Conservation (phyloP, 2,888 invertebrate genomes). For the Microctonus hyperodae region DNA sequence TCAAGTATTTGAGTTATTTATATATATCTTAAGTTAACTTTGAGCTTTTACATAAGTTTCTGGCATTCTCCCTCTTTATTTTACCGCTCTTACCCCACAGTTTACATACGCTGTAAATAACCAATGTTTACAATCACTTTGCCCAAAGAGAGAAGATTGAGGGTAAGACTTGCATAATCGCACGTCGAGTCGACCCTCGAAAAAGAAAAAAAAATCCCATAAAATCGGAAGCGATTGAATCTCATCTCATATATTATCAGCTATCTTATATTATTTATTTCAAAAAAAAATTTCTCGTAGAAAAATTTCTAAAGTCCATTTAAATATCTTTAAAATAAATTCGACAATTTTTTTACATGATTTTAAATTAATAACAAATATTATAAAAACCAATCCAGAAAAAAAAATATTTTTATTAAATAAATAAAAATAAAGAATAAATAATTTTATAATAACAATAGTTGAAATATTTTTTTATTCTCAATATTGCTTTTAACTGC, state of each 20-base stretch:
- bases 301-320: background rate
- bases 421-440: background rate
- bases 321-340: no score
- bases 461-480: no score
- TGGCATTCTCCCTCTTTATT: background rate
- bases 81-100: conserved; percentile 11
- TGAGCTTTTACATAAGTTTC: background rate
- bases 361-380: no score
- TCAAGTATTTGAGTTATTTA: background rate
- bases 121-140: conserved; percentile 41
- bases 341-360: no score
- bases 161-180: conserved; percentile 26
- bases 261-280: background rate
- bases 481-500: background rate
- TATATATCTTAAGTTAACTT: background rate
- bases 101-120: conserved; percentile 14
- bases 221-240: conserved; percentile 29
- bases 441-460: no score
- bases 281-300: background rate
- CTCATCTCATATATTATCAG: background rate
- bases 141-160: conserved; percentile 34
- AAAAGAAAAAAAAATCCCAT: conserved; percentile 28
- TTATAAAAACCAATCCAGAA: no score
- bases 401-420: no score
- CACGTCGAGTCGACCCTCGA: conserved; percentile 17